phyloP scores from a whole-genome alignment of 2,888 invertebrate species.

The Gymnocheta viridis region DNA sequence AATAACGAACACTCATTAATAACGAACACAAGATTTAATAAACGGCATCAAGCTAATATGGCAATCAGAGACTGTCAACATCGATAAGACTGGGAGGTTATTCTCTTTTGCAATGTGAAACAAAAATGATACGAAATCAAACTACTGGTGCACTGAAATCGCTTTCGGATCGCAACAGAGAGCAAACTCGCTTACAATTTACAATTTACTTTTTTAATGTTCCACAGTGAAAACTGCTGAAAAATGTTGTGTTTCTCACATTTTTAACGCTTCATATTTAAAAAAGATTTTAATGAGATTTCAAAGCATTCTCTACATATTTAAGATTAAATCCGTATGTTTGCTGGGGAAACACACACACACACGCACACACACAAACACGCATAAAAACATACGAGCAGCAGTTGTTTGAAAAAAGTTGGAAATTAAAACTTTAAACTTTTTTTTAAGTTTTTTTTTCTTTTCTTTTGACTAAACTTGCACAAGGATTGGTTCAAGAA shows the following conservation, averaged over 20 bases:
- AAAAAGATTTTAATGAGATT: background rate
- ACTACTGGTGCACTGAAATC: too few relatives aligned
- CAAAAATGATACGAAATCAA: too few relatives aligned
- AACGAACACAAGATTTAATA: too few relatives aligned
- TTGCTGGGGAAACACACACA: background rate
- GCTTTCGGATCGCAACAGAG: background rate
- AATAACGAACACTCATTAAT: too few relatives aligned
- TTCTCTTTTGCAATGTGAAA: too few relatives aligned
- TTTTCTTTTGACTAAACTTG: background rate
- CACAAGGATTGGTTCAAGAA: background rate
- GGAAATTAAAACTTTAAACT: slow-evolving; percentile 23
- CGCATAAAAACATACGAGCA: background rate
- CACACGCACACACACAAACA: background rate
- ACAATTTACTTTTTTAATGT: too few relatives aligned
- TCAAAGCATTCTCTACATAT: background rate
- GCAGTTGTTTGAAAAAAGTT: slow-evolving; percentile 8
- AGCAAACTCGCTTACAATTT: background rate
- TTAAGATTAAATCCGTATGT: background rate
- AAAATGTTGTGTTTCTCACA: too few relatives aligned
- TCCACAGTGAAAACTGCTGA: too few relatives aligned
- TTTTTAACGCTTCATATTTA: too few relatives aligned
- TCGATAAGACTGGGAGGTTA: too few relatives aligned
- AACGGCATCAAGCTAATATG: too few relatives aligned
- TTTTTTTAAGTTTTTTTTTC: background rate
- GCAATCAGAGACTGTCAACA: too few relatives aligned